These are phyloP conservation scores for Thaumetopoea pityocampa DNA, from an alignment of 1,140 invertebrate genomes.

Conservation along the genomic window DNA sequence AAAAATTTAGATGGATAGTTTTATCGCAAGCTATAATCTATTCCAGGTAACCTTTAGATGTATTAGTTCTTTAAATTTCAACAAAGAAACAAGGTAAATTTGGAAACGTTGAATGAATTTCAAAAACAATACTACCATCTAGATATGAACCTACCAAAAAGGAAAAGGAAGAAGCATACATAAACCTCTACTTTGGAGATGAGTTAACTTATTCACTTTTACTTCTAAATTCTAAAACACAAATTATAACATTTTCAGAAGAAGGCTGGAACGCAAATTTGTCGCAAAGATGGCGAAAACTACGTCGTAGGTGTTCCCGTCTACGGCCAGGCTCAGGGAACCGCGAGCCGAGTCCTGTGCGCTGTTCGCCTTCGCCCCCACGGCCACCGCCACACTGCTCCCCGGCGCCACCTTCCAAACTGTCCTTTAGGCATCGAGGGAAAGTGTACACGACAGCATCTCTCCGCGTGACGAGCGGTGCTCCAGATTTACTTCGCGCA, in stretches of 20 bases:
- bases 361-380: conserved; percentile 72
- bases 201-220: background rate
- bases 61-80: no score
- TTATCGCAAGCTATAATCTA: no score
- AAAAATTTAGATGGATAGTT: no score
- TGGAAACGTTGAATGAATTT: no score
- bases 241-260: no score
- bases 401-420: conserved; percentile 58
- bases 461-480: conserved; percentile 77
- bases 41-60: no score
- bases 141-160: no score
- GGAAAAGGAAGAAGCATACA: no score
- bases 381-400: conserved; percentile 62
- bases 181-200: no score
- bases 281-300: conserved; percentile 83
- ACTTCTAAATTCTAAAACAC: conserved; percentile 1
- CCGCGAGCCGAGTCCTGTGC: conserved; percentile 65
- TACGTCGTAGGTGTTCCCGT: conserved; percentile 81
- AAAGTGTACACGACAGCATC: conserved; percentile 79
- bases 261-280: conserved; percentile 84
- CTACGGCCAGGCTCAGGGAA: conserved; percentile 75
- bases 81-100: no score
- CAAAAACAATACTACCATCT: no score
- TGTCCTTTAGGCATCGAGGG: conserved; percentile 69
- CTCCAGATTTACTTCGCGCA: conserved; percentile 80